Evolutionary conservation across 1,140 invertebrate species (phyloP), one percentile per base, ranked within the genome.

Genomic region (Polyergus mexicanus): DNA sequence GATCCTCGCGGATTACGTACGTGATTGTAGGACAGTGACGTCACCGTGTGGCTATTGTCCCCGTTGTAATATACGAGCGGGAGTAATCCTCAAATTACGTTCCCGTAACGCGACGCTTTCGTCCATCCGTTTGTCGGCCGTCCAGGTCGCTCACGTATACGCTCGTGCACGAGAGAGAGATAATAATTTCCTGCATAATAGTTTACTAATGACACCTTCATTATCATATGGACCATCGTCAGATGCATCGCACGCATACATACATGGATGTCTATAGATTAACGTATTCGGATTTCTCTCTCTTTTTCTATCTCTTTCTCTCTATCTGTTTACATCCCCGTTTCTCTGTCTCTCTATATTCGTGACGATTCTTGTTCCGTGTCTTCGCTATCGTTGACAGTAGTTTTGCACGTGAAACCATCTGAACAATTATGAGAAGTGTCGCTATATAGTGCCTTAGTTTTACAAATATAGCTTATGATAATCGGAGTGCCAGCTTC

Each of bases 1-100:
- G 91, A 92, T 92, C 92, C 91, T 86, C 56, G 68, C 60, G 92
- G 92, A 92, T 92, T 92, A 92, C 91, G 84, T 85, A 88, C 85
- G 87, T 91, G 91, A 92, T 92, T 92, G 91, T 92, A 88, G 87
- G 89, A 89, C 87, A 86, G 78, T 86, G 86, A 90, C 86, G 87
- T 91, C 89, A 78, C 83, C 38, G 44, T 77, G 47, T 81, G 47
- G 74, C 85, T 69, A 91, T 92, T 92, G 90, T 91, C 89, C 85
- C 65, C 32, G 56, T 54, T 60, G 87, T 92, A 92, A 91, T 92
- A 92, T 92, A 92, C 88, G 92, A 89, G 78, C 89, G 58, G 74
- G 84, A 88, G 88, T 92, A 92, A 92, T 92, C 89, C 91, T 86
- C 87, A 89, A 92, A 93, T 93, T 92, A 93, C 91, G 91, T 85